Conservation (phyloP, 2,113 vertebrate species). For the Burhinus bistriatus region DNA sequence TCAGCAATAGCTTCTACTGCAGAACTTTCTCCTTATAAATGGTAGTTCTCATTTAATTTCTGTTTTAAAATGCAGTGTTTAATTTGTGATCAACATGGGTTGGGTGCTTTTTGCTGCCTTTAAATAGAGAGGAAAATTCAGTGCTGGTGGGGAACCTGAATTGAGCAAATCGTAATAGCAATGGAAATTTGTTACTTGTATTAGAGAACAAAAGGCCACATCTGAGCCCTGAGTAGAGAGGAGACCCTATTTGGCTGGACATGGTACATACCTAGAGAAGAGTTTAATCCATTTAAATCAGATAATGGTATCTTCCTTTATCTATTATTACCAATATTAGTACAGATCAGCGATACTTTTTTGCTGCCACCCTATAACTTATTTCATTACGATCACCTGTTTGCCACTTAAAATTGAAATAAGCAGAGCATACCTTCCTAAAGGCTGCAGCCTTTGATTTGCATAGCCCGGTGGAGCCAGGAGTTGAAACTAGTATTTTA, state of each 20-base stretch:
- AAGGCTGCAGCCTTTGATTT: background rate
- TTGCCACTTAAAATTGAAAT: background rate
- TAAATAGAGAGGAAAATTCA: background rate
- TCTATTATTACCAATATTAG: background rate
- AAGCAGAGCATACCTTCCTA: background rate
- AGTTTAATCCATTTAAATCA: background rate
- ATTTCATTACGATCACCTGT: background rate
- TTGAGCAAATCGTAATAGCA: background rate
- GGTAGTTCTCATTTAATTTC: background rate
- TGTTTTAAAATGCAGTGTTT: background rate
- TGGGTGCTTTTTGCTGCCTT: background rate
- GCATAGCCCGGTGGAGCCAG: background rate
- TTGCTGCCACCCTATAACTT: background rate
- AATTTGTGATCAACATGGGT: background rate
- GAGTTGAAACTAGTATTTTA: background rate
- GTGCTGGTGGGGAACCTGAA: background rate
- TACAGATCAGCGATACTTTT: background rate
- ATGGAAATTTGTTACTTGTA: background rate
- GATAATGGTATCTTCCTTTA: background rate
- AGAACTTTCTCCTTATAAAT: background rate
- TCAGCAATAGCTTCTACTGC: background rate
- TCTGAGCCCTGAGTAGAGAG: background rate
- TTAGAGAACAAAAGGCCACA: background rate
- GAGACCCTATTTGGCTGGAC: background rate
- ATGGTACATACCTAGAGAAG: background rate